Conservation (phyloP, 1,140 invertebrate genomes). For the Helicorthomorpha holstii region DNA sequence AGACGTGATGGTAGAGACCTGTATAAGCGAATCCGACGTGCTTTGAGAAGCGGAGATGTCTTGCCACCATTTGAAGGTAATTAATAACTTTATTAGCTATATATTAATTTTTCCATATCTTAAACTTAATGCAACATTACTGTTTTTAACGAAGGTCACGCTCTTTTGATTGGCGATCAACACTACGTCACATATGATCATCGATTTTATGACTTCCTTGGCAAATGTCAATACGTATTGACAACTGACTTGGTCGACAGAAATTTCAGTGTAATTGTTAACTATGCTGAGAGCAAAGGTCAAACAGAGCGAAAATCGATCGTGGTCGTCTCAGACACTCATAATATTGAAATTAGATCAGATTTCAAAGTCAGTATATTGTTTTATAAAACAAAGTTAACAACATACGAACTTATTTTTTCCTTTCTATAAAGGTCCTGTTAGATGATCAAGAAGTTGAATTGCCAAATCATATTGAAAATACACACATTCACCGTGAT, state of each 20-base stretch:
- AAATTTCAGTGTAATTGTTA: slow-evolving; percentile 31
- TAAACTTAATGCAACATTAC: neutral
- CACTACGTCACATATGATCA: slow-evolving; percentile 77
- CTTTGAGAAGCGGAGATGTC: neutral
- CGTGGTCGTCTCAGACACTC: slow-evolving; percentile 22
- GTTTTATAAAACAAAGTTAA: neutral
- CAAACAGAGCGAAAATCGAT: slow-evolving; percentile 23
- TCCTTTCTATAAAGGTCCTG: slow-evolving; percentile 30
- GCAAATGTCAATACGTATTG: slow-evolving; percentile 67
- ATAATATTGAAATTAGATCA: slow-evolving; percentile 22
- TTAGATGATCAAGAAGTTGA: slow-evolving; percentile 26
- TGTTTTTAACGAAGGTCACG: slow-evolving; percentile 29
- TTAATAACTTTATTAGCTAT: no score
- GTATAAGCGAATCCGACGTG: neutral
- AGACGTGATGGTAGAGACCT: neutral
- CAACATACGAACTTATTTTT: neutral
- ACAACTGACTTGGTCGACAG: slow-evolving; percentile 53
- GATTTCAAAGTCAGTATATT: neutral
- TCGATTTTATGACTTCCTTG: slow-evolving; percentile 53
- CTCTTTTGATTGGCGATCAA: slow-evolving; percentile 49
- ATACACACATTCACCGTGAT: slow-evolving; percentile 17
- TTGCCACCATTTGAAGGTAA: neutral
- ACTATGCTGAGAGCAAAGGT: slow-evolving; percentile 24
- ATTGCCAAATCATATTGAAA: slow-evolving; percentile 42
- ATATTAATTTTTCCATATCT: no score